Base-by-base conservation (phyloP, 2,888 invertebrate genomes). In the Caenorhabditis sp. region DNA sequence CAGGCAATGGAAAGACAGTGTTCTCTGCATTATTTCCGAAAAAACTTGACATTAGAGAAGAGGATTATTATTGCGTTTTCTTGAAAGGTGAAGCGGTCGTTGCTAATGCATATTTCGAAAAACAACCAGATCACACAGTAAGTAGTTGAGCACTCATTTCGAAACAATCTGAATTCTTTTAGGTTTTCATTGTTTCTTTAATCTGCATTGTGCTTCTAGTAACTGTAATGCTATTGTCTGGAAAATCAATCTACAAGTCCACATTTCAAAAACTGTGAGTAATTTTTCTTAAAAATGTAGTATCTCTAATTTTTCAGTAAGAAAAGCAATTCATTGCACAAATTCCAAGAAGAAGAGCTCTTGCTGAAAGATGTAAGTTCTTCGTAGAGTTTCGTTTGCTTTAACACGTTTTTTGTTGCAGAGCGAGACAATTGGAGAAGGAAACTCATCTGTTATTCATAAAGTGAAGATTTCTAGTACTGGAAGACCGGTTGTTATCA, bases 381-480 rank as follows among this genome's bases (percentile, higher is more conserved):
- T 40, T 18, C 15, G 53, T 15, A 2, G 18, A 32, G 18, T 20
- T 60, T 32, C 58, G 15, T 11, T n/a, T n/a, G n/a, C n/a, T n/a
- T n/a, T n/a, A n/a, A n/a, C n/a, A n/a, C n/a, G n/a, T n/a, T n/a
- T n/a, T n/a, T n/a, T n/a, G n/a, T 56, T 55, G 26, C 35, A 68
- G 76, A 69, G 8, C 0, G 15, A 51, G 26, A 0, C 2, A 18
- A 32, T 77, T 15, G 56, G 50, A 13, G 13, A 47, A 26, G 77
- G 77, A 13, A 20, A 69, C 40, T 62, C 77, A 13, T 68, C 77
- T 8, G 35, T 20, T 6, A 64, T 77, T 55, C 26, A 44, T 8
- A 8, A 26, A 2, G 26, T 50, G 15, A 8, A 53, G 28, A 26
- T 55, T 11, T 47, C 28, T 1, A 20, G 3, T 0, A n/a, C 53